These are phyloP conservation scores for Marronus borbonicus DNA, from an alignment of 2,888 invertebrate species.

Conservation along the genomic window DNA sequence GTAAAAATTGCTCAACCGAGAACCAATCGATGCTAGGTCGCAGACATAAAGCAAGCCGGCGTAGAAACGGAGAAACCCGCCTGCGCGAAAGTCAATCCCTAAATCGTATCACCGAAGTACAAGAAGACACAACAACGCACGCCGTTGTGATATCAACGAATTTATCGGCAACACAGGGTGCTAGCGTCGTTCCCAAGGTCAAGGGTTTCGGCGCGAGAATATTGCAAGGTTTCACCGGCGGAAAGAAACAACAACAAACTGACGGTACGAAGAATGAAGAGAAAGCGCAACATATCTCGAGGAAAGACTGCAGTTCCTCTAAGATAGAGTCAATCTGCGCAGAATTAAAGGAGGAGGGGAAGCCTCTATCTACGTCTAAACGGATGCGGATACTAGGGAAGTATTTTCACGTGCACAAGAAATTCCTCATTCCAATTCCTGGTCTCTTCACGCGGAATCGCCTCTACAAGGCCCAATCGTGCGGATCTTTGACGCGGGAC, in stretches of 20 bases:
- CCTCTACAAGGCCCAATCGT: constrained; percentile 76
- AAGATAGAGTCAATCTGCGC: constrained; percentile 41
- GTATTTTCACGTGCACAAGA: constrained; percentile 80
- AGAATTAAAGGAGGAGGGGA: constrained; percentile 58
- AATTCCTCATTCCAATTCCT: constrained; percentile 76
- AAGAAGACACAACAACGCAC: constrained; percentile 76
- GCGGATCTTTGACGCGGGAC: constrained; percentile 75
- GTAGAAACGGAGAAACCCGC: constrained; percentile 77
- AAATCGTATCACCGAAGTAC: constrained; percentile 89
- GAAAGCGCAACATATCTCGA: constrained; percentile 60
- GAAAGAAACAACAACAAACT: constrained; percentile 55
- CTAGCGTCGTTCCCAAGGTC: constrained; percentile 67
- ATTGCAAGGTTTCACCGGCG: constrained; percentile 67
- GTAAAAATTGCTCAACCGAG: constrained; percentile 62
- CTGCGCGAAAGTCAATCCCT: constrained; percentile 88
- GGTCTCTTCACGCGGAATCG: constrained; percentile 73
- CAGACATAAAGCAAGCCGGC: constrained; percentile 73
- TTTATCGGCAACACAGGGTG: constrained; percentile 63
- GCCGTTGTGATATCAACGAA: constrained; percentile 65
- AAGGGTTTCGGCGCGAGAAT: constrained; percentile 73
- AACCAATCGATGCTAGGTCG: constrained; percentile 69
- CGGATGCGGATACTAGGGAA: constrained; percentile 78
- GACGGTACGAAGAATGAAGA: constrained; percentile 61
- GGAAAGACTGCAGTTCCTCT: constrained; percentile 55
- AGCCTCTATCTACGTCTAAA: constrained; percentile 67